These are phyloP conservation scores for Tribolium castaneum DNA, from an alignment of 1,140 invertebrate species.

Conservation along the genomic window DNA sequence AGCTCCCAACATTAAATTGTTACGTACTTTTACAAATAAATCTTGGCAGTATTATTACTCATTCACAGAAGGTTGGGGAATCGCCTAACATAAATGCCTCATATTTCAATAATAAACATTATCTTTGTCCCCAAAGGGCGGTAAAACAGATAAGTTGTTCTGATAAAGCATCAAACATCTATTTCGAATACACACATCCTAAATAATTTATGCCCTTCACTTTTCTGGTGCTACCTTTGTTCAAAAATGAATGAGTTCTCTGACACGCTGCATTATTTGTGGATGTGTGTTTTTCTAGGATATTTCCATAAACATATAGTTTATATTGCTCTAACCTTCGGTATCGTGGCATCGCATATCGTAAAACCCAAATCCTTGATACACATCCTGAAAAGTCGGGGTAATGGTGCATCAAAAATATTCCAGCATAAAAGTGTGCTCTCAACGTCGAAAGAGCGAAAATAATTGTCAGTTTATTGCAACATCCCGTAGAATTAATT, in stretches of 20 bases:
- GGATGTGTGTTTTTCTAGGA: neutral
- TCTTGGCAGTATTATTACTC: slow-evolving; percentile 13
- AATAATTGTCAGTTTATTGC: neutral
- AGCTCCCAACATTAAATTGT: too few species aligned
- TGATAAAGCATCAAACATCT: slow-evolving; percentile 16
- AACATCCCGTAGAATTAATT: neutral
- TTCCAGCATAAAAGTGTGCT: slow-evolving; percentile 2
- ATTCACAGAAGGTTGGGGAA: neutral
- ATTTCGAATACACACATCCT: slow-evolving; percentile 25
- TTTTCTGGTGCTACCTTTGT: slow-evolving; percentile 1
- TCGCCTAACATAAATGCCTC: slow-evolving; percentile 28
- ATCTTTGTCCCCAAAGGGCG: slow-evolving; percentile 4
- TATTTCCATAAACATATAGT: slow-evolving; percentile 29
- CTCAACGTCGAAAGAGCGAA: neutral
- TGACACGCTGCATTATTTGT: neutral
- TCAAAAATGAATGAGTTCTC: neutral
- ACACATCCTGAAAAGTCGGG: slow-evolving; percentile 2
- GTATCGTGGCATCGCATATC: neutral
- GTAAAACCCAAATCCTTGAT: slow-evolving; percentile 19
- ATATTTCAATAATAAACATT: slow-evolving; percentile 39
- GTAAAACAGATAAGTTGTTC: slow-evolving; percentile 36
- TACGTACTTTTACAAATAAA: neutral
- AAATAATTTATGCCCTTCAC: slow-evolving; percentile 10
- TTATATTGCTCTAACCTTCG: slow-evolving; percentile 16
- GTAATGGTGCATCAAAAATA: slow-evolving; percentile 24